phyloP scores from a whole-genome alignment of 2,888 invertebrate genomes.

The Emmelina monodactyla region DNA sequence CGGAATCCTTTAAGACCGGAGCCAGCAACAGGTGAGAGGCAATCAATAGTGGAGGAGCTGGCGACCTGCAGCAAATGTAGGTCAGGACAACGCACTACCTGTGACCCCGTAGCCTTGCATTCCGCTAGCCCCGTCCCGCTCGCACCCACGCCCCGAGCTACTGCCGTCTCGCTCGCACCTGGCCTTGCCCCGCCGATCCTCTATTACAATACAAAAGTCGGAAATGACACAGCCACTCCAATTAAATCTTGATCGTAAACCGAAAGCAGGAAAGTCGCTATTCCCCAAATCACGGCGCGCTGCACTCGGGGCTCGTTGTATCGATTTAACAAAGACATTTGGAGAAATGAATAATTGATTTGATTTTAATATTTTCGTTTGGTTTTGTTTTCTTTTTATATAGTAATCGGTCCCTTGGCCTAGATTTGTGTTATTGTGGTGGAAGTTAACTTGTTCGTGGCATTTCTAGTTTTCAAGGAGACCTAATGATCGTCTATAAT shows the following conservation, averaged over 20 bases:
- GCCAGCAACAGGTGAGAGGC: slow-evolving; percentile 46
- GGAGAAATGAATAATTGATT: slow-evolving; percentile 1
- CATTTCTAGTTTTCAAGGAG: too few species aligned
- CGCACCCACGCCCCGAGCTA: slow-evolving; percentile 17
- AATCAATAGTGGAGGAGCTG: slow-evolving; percentile 55
- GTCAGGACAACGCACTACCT: slow-evolving; percentile 61
- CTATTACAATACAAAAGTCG: slow-evolving; percentile 52
- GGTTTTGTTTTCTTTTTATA: not conserved
- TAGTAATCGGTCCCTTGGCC: not conserved
- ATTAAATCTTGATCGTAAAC: slow-evolving; percentile 39
- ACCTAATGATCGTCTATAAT: too few species aligned
- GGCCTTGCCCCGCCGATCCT: slow-evolving; percentile 42
- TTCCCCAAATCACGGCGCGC: slow-evolving; percentile 21
- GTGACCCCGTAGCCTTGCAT: slow-evolving; percentile 57
- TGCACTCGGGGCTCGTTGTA: slow-evolving; percentile 31
- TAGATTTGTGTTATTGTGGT: not conserved
- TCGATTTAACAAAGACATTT: slow-evolving; percentile 29
- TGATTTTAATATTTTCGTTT: not conserved
- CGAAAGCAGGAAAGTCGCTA: slow-evolving; percentile 19
- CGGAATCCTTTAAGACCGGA: slow-evolving; percentile 21
- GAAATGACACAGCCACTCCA: slow-evolving; percentile 34
- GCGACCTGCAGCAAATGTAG: slow-evolving; percentile 50
- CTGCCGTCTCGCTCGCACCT: slow-evolving; percentile 28
- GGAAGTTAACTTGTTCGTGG: too few species aligned
- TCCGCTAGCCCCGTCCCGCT: slow-evolving; percentile 30